Evolutionary conservation across 2,888 invertebrate species (phyloP), one percentile per base, ranked within the genome.

Genomic region (Agonopterix heracliana): DNA sequence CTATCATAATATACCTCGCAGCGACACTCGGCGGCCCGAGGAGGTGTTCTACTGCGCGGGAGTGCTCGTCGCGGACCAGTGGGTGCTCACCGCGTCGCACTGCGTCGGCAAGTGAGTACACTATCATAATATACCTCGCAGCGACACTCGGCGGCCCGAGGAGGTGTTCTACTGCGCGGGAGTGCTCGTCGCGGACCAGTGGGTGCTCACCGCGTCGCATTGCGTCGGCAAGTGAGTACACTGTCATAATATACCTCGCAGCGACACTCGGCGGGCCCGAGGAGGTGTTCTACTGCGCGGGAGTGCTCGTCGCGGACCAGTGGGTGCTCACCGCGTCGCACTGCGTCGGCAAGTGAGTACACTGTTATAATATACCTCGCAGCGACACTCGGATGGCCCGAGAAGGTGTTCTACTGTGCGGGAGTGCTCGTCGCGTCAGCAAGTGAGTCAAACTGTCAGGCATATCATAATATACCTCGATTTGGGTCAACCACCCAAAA

Each of bases 151-250:
- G 96, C 8, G 96, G 2, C 95, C 96, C 0, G 95, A 95, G 73
- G 94, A 96, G 77, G 91, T 96, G 58, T 96, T 96, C 84, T 96
- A 96, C 78, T 96, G 96, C 72, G 96, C 95, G 0, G 96, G 96
- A 0, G 96, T 96, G 17, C 90, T 96, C 10, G 95, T 96, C 43
- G 93, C 95, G 0, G 96, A 96, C 77, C 95, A 96, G 71, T 96
- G 96, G 96, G 94, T 96, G 14, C 89, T 96, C 9, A 95, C 95
- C 0, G 96, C 96, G 0, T 94, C 95, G 9, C 96, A 96, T 73
- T 96, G 96, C 68, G 95, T 95, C 56, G 96, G 96, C 67, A 96
- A 96, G 96, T 96, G 75, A 91, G 94, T 91, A n/a, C 14, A 14
- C 2, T 14, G 14, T 14, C 14, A 14, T 14, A 14, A 14, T 14